Conservation (phyloP, 2,888 invertebrate genomes). For the Creontiades dilutus region DNA sequence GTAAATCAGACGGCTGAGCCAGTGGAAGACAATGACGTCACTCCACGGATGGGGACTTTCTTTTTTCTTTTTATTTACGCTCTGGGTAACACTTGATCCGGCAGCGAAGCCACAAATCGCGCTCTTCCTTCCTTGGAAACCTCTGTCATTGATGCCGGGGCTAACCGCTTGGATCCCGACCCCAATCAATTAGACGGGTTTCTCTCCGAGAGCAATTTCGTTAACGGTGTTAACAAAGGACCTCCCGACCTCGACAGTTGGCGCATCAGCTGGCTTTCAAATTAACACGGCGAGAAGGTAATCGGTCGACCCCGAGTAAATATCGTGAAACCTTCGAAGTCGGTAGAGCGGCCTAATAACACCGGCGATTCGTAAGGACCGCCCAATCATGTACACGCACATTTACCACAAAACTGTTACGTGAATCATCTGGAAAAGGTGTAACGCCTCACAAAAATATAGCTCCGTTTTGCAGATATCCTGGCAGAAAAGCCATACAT, state of each 20-base stretch:
- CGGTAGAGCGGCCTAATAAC: background rate
- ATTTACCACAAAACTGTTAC: too few species aligned
- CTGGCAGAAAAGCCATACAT: too few species aligned
- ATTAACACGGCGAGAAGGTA: slow-evolving; percentile 47
- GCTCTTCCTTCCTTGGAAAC: slow-evolving; percentile 45
- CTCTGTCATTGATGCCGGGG: background rate
- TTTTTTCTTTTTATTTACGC: slow-evolving; percentile 25
- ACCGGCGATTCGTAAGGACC: background rate
- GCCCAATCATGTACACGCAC: background rate
- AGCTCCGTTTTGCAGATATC: too few species aligned
- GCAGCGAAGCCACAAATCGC: slow-evolving; percentile 55
- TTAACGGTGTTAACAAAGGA: slow-evolving; percentile 58
- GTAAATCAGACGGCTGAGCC: slow-evolving; percentile 53
- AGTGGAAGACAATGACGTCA: slow-evolving; percentile 59
- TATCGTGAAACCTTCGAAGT: background rate
- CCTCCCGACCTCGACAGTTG: slow-evolving; percentile 43
- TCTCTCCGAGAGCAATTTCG: slow-evolving; percentile 42
- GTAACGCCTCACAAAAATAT: too few species aligned
- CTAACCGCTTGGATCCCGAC: background rate
- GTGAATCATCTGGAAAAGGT: too few species aligned
- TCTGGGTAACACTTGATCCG: slow-evolving; percentile 10
- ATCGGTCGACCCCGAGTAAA: slow-evolving; percentile 37
- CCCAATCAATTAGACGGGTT: slow-evolving; percentile 55
- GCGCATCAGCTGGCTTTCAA: slow-evolving; percentile 53
- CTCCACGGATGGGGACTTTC: background rate